Percentiles rank a stretch among this genome's conserved stretches.
phyloP scores from a whole-genome alignment of 35 echinoderm and acorn worm genomes.

The Lytechinus variegatus region DNA sequence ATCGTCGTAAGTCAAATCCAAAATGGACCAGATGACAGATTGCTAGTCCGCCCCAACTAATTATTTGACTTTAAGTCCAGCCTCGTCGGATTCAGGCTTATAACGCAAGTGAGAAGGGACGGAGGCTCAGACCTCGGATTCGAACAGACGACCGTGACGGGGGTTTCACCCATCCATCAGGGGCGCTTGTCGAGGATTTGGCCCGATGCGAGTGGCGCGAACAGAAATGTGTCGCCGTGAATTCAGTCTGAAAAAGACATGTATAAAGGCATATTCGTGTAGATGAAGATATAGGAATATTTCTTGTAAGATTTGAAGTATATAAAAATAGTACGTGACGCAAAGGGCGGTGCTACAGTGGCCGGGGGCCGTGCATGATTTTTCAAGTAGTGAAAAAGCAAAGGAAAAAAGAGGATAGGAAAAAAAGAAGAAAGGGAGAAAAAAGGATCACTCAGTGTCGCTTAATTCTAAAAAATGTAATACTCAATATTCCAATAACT shows the following conservation, averaged over 20 bases:
- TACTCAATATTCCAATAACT: no score
- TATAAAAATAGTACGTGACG: no score
- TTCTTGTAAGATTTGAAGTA: no score
- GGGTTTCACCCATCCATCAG: constrained; percentile 24
- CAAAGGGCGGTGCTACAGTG: no score
- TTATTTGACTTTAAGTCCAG: constrained; percentile 49
- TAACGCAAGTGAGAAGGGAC: constrained; percentile 33
- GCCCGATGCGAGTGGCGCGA: constrained; percentile 31
- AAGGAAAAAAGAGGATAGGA: no score
- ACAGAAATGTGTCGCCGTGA: constrained; percentile 9
- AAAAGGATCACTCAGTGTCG: no score
- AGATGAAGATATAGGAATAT: no score
- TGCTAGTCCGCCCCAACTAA: constrained; percentile 45
- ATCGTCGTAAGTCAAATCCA: constrained; percentile 32
- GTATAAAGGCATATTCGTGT: neutral
- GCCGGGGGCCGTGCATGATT: no score
- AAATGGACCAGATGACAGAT: constrained; percentile 49
- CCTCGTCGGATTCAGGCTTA: constrained; percentile 30
- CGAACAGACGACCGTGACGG: constrained; percentile 21
- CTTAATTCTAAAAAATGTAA: no score
- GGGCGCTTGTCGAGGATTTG: constrained; percentile 45
- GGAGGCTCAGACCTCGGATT: neutral
- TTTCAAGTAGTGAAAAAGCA: no score
- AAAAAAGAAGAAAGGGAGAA: no score
- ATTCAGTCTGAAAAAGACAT: neutral